Percentiles rank a stretch among this genome's conserved stretches.
Conservation (phyloP, 1,140 invertebrate genomes). For the Glossosoma conforme region DNA sequence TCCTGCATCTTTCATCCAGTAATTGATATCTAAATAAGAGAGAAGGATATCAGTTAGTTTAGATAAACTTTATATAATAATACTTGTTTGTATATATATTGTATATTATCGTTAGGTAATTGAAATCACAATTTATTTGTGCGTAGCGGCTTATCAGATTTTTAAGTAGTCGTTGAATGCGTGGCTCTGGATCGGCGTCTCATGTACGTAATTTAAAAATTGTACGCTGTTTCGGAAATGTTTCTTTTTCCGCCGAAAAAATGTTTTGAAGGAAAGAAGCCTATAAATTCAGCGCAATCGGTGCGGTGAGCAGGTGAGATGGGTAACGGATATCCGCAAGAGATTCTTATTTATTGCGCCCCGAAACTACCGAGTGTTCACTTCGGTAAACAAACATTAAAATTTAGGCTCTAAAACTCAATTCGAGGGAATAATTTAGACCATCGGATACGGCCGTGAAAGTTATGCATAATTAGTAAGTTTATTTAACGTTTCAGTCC, state of each 20-base stretch:
- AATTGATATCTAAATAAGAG: no score
- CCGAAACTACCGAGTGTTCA: constrained; percentile 2
- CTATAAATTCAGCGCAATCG: constrained; percentile 25
- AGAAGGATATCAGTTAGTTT: no score
- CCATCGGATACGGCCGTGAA: background rate
- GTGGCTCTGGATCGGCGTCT: background rate
- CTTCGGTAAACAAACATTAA: constrained; percentile 12
- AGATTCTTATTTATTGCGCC: constrained; percentile 19
- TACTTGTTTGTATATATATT: no score
- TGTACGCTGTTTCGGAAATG: constrained; percentile 15
- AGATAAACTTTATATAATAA: no score
- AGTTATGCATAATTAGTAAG: background rate
- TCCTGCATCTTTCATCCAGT: no score
- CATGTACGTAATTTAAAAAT: constrained; percentile 13
- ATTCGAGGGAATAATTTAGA: constrained; percentile 4
- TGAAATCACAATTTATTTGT: no score
- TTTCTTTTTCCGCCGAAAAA: constrained; percentile 13
- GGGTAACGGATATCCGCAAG: constrained; percentile 25
- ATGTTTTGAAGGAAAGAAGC: constrained; percentile 12
- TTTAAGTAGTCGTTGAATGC: no score
- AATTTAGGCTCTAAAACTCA: background rate
- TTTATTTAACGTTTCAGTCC: background rate
- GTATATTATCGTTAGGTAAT: no score
- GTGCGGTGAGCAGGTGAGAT: constrained; percentile 23
- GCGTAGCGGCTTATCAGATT: no score